Evolutionary conservation across 1,140 invertebrate genomes (phyloP), one percentile per base, ranked within the genome.

Genomic region (Drosophila rhopaloa): DNA sequence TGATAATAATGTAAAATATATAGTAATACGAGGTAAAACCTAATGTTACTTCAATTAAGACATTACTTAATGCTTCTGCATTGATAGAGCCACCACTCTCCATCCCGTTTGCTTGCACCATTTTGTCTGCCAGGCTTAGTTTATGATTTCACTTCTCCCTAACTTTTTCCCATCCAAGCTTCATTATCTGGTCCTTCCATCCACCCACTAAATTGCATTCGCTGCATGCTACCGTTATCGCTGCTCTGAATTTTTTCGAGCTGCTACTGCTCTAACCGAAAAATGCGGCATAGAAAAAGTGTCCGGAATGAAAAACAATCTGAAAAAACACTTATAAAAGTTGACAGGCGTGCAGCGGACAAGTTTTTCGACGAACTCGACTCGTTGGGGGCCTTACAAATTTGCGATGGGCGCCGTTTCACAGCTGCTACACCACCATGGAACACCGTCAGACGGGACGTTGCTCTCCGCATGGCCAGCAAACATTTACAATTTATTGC

Each of bases 401-500:
- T 82, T 82, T 86, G 57, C 67, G 67, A 66, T 61, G 76, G 58
- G 59, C 11, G 13, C 61, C 43, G 43, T 14, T 14, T 24, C 41
- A 61, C 79, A 81, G 61, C 57, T 77, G 74, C 53, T 68, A 46
- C 38, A 27, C 37, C 16, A 29, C 44, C 51, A 44, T 14, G 27
- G 29, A n/a, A 47, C 43, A 24, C 24, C 24, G 24, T 24, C 24
- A 24, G 24, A 10, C 27, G 38, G 53, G 35, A 35, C 50, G 43
- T 58, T 35, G 46, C 27, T 29, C 60, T 41, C 43, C 43, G 38
- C 14, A 40, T 57, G 54, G 35, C n/a, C 50, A 61, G 75, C 84
- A 89, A 80, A 85, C 84, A 84, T 89, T 89, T 89, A 89, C 85
- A 89, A 89, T 89, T 89, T 89, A 89, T 89, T 89, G 84, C 84